Evolutionary conservation across 2,113 vertebrate species (phyloP), one percentile per base, ranked within the genome.

Genomic region (Tursiops truncatus): DNA sequence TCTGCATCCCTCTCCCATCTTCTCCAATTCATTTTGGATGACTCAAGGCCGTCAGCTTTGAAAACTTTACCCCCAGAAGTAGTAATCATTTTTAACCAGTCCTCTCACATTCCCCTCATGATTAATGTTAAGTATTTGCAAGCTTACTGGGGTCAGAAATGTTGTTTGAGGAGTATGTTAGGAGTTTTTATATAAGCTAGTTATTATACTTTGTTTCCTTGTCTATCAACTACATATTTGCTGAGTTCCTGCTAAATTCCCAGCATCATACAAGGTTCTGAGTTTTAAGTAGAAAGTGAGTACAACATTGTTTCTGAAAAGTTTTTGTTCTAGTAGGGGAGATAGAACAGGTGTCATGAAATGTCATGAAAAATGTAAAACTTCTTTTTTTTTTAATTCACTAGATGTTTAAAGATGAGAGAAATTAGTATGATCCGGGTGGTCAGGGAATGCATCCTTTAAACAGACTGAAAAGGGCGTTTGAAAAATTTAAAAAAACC

Each of bases 31-130:
- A 76, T 68, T 68, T 83, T 77, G 10, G 33, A 18, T 76, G 60
- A 60, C 18, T 56, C 70, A 89, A 36, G 8, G 21, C 53, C 4
- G 0, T 89, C 4, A n/a, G 10, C 14, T 14, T 50, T 67, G 68
- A 89, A 70, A 33, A 89, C 33, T 58, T 76, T 93, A n/a, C 8
- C n/a, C 26, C 50, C 21, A 50, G 58, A 93, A 70, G 33, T 65
- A 74, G n/a, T 23, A 76, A 31, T 21, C 28, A 41, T 70, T 92
- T 96, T 96, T 60, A 85, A 90, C n/a, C 79, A 89, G n/a, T 77
- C 8, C 12, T 44, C 14, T 74, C 73, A 80, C 38, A 38, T 63
- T 93, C 56, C 44, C 60, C 21, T 96, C 56, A 63, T 58, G 41
- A 84, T 79, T 77, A 83, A 38, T 68, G 11, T 96, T n/a, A 70